phyloP scores from a whole-genome alignment of 2,113 vertebrate genomes.

The Sphyrna mokarran region DNA sequence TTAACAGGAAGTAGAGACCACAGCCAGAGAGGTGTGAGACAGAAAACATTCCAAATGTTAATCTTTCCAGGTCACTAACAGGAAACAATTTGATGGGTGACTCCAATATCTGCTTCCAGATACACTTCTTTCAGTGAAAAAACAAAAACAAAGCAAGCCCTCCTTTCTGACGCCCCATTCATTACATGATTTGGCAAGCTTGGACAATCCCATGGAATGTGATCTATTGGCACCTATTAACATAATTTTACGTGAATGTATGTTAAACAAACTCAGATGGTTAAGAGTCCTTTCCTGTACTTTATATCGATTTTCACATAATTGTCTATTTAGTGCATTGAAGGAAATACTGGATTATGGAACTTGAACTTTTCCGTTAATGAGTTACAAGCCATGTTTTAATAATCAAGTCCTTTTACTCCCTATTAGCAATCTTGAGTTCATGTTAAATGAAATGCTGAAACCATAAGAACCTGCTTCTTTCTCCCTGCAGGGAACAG shows the following conservation, averaged over 20 bases:
- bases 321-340: background rate
- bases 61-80: slow-evolving; percentile 24
- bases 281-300: background rate
- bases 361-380: slow-evolving; percentile 18
- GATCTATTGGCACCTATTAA: slow-evolving; percentile 34
- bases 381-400: slow-evolving; percentile 30
- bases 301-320: slow-evolving; percentile 13
- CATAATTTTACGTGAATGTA: background rate
- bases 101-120: slow-evolving; percentile 18
- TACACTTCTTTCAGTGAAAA: background rate
- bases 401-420: slow-evolving; percentile 5
- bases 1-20: background rate
- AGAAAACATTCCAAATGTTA: slow-evolving; percentile 18
- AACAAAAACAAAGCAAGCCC: background rate
- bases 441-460: background rate
- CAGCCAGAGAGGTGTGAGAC: slow-evolving; percentile 25
- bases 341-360: slow-evolving; percentile 11
- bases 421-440: background rate
- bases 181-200: background rate
- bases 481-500: background rate
- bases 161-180: background rate
- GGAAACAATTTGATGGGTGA: slow-evolving; percentile 26
- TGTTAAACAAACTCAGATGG: slow-evolving; percentile 7
- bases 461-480: background rate
- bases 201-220: background rate